A percentile compares a stretch with the other conserved stretches of the same genome.
Conservation (phyloP, 2,797 vertebrate genomes). For the Novumbra hubbsi region DNA sequence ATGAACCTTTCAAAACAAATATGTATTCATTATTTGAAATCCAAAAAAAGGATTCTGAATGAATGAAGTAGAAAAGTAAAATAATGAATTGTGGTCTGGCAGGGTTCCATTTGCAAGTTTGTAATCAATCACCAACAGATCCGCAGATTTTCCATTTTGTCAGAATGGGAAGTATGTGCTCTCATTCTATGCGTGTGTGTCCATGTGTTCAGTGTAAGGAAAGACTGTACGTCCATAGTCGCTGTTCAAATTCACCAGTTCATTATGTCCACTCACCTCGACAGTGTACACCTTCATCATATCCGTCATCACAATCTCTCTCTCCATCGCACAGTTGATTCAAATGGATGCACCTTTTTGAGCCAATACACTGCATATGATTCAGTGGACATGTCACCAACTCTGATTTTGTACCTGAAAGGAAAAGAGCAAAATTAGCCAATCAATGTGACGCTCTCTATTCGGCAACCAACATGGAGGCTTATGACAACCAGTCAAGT, state of each 20-base stretch:
- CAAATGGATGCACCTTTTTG: constrained; percentile 75
- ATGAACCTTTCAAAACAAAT: background rate
- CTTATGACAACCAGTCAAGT: background rate
- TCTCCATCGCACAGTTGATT: constrained; percentile 79
- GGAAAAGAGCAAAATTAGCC: background rate
- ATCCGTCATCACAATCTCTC: constrained; percentile 77
- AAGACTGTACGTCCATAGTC: too few species aligned
- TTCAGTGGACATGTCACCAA: constrained; percentile 74
- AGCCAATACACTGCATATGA: constrained; percentile 75
- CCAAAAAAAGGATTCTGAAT: background rate
- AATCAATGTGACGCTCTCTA: background rate
- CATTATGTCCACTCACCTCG: constrained; percentile 70
- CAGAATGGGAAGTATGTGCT: background rate
- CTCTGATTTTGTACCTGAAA: constrained; percentile 72
- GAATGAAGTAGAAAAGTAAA: too few species aligned
- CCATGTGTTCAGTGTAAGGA: too few species aligned
- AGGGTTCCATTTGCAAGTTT: too few species aligned
- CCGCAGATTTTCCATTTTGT: background rate
- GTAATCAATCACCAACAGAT: background rate
- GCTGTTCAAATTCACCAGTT: background rate
- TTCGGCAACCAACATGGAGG: constrained; percentile 5
- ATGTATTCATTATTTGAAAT: background rate
- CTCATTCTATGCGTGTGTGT: background rate
- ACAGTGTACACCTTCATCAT: constrained; percentile 81
- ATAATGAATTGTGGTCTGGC: too few species aligned